Base-by-base conservation (phyloP, 2,113 vertebrate genomes). In the Phalacrocorax aristotelis region DNA sequence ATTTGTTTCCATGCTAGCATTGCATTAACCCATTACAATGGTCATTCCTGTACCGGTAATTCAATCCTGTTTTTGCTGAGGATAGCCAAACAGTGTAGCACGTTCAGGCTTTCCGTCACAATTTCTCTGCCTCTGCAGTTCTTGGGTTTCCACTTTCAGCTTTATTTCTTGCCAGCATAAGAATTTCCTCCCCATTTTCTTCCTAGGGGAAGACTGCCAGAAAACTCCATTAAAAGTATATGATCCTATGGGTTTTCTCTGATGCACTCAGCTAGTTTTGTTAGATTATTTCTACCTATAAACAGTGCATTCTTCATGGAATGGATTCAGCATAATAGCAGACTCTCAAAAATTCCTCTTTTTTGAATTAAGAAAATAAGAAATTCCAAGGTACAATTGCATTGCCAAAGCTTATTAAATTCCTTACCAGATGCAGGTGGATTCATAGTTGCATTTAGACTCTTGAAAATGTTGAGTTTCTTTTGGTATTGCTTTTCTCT, bases 291-390 rank as follows among this genome's bases (percentile, higher is more conserved):
- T 96, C 40, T 83, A 69, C 18, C 49, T 89, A 40, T 19, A 91
- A 77, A 20, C 30, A 78, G 10, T 60, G 75, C 30, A 86, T 89
- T 30, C 34, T 71, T 93, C 49, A 44, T 13, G 15, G 44, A 94
- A 72, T 54, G 10, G 22, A 78, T 42, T 92, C 69, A 83, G 10
- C 7, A 51, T 32, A 52, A 70, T 27, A 95, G 29, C 48, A 95
- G 61, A 89, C 32, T 69, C 66, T 70, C 36, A 91, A n/a, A 87
- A 94, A 80, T 83, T 87, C 7, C 1, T 91, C 7, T 83, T 90
- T 93, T 42, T 78, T 94, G 62, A 92, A 79, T 79, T 79, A 93
- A 90, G 57, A 87, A 75, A 77, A 51, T 40, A 91, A 95, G 38
- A 75, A 79, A 90, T 89, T 90, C 40, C 40, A 36, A 78, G 4